Evolutionary conservation across 2,888 invertebrate genomes (phyloP).

Genomic region (Idaea dimidiata): DNA sequence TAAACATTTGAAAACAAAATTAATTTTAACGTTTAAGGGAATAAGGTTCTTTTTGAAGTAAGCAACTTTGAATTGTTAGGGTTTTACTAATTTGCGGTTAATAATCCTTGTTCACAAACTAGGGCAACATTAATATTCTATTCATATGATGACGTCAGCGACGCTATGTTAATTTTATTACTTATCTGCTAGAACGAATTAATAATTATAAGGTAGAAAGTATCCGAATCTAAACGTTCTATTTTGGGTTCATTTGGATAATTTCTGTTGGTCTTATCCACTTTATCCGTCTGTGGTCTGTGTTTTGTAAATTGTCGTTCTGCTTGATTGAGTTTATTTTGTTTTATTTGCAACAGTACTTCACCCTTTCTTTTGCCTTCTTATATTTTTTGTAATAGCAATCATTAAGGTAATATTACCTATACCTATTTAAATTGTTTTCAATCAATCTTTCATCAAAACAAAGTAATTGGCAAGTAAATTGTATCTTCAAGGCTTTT

Average conservation of each 20-base stretch:
- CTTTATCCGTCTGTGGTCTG: slow-evolving; percentile 14
- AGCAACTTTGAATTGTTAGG: background rate
- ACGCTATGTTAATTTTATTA: slow-evolving; percentile 16
- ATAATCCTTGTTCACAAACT: slow-evolving; percentile 27
- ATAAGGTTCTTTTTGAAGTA: slow-evolving; percentile 13
- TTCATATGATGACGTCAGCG: slow-evolving; percentile 21
- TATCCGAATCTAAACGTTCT: background rate
- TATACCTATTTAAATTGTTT: background rate
- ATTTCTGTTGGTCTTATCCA: slow-evolving; percentile 2
- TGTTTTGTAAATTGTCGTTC: slow-evolving; percentile 24
- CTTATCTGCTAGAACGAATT: slow-evolving; percentile 1
- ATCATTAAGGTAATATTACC: background rate
- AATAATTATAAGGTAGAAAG: background rate
- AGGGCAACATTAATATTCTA: slow-evolving; percentile 21
- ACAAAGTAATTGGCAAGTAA: background rate
- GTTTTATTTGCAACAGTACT: background rate
- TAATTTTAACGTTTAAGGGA: background rate
- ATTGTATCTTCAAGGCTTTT: background rate
- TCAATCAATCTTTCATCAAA: background rate
- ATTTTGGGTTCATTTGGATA: background rate
- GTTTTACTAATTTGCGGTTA: slow-evolving; percentile 33
- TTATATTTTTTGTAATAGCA: background rate
- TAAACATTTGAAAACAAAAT: slow-evolving; percentile 14
- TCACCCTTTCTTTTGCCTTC: background rate
- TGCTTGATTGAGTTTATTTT: slow-evolving; percentile 22